Base-by-base conservation (phyloP, 2,797 vertebrate species). In the Adelosebastes latens region DNA sequence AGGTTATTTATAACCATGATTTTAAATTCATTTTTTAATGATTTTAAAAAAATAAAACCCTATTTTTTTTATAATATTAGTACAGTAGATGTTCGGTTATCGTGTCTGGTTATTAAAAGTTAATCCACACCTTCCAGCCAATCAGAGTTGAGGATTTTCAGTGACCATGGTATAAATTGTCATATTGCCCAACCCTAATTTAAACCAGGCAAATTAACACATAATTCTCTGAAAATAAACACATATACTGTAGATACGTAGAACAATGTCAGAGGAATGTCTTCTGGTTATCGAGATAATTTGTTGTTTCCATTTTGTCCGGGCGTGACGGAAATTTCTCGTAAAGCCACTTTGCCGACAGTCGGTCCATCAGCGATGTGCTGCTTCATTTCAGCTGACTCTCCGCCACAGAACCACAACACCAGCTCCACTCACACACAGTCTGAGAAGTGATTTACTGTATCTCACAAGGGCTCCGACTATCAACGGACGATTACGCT, bases 371-470 rank as follows among this genome's bases (percentile, higher is more conserved):
- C 81, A 27, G 76, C 81, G 85, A 86, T 87, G 74, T 67, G 80
- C 73, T 66, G 82, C 70, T 69, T 61, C 72, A 49, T 75, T 82
- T 75, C 77, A 88, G 78, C 89, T 81, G 58, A 71, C 60, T 81
- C 64, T 82, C 59, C 42, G 22, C 70, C 61, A 76, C 76, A 76
- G 67, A 85, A 74, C 72, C 58, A 68, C 83, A 71, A 55, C 79
- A 82, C 61, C 16, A 70, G 42, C 79, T 29, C 64, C 32, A 36
- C 77, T 73, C 67, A 22, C 11, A n/a, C 42, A 36, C 18, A 36
- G 36, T 66, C 59, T 60, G 20, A 60, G 53, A 73, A 67, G 42
- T 25, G 79, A 62, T 79, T 79, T n/a, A 59, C 56, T 69, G 60
- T 66, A 22, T 83, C 82, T 76, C 53, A 73, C 13, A 81, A 77